These are phyloP conservation scores for Triops longicaudatus DNA, from an alignment of 1,140 invertebrate genomes.

Conservation along the genomic window DNA sequence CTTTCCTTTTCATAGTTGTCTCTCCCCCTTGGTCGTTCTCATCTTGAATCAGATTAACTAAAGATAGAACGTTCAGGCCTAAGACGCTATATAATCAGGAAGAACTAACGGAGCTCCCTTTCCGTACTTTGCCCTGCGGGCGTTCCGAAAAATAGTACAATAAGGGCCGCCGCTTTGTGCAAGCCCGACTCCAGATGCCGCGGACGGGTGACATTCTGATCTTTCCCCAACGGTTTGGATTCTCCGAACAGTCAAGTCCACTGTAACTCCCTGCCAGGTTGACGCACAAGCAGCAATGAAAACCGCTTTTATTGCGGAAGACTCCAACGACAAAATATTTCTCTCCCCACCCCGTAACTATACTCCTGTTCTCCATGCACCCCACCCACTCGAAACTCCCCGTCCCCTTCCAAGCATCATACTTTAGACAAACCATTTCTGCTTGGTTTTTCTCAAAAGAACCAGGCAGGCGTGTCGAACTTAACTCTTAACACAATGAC, in stretches of 20 bases:
- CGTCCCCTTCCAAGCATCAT: not conserved
- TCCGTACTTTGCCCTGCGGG: not conserved
- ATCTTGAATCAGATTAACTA: not conserved
- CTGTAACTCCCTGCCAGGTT: not conserved
- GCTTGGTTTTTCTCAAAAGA: not conserved
- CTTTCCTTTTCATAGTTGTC: not conserved
- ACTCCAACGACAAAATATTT: not conserved
- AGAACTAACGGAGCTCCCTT: not conserved
- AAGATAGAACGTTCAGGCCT: not conserved
- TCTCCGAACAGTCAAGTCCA: not conserved
- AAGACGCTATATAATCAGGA: not conserved
- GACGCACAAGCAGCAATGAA: not conserved
- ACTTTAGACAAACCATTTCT: not conserved
- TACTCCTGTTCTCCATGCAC: not conserved
- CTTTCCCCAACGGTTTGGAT: not conserved
- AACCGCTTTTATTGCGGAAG: slow-evolving; percentile 14
- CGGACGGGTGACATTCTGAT: not conserved
- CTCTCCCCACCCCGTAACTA: not conserved
- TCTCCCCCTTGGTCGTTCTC: not conserved
- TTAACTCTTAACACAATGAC: not conserved
- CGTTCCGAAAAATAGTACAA: not conserved
- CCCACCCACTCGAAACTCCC: not conserved
- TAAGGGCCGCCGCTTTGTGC: not conserved
- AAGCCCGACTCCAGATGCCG: not conserved
- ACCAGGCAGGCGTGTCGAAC: not conserved